Percentiles rank a stretch among this genome's conserved stretches.
Conservation (phyloP, 2,888 invertebrate species). For the Isoperla grammatica region DNA sequence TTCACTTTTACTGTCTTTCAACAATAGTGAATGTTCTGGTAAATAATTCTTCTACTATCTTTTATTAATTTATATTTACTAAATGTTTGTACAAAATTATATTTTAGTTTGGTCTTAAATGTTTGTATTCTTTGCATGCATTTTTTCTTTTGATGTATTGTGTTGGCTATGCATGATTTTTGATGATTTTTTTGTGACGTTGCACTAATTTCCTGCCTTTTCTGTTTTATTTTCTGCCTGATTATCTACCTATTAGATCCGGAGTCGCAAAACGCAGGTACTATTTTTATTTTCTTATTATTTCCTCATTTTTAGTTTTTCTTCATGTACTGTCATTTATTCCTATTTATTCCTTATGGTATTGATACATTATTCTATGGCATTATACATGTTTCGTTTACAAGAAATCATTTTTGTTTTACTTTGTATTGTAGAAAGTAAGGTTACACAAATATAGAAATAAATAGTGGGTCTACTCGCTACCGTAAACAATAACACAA, state of each 20-base stretch:
- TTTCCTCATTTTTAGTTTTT: slow-evolving; percentile 24
- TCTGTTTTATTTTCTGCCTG: slow-evolving; percentile 38
- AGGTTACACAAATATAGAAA: no score
- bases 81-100: slow-evolving; percentile 26
- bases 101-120: slow-evolving; percentile 22
- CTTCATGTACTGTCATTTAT: slow-evolving; percentile 19
- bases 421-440: no score
- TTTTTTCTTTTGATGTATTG: slow-evolving; percentile 33
- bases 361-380: neutral
- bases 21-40: neutral
- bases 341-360: slow-evolving; percentile 19
- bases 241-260: slow-evolving; percentile 34
- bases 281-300: slow-evolving; percentile 24
- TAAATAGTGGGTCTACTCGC: no score
- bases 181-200: slow-evolving; percentile 31
- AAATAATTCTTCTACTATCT: no score
- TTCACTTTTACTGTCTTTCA: neutral
- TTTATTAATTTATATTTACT: neutral
- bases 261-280: slow-evolving; percentile 31
- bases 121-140: slow-evolving; percentile 23
- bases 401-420: no score
- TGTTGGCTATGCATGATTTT: slow-evolving; percentile 31
- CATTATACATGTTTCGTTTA: no score
- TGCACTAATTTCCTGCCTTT: slow-evolving; percentile 34
- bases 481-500: no score